Conservation (phyloP, 1,140 invertebrate genomes). For the Ooceraea biroi region DNA sequence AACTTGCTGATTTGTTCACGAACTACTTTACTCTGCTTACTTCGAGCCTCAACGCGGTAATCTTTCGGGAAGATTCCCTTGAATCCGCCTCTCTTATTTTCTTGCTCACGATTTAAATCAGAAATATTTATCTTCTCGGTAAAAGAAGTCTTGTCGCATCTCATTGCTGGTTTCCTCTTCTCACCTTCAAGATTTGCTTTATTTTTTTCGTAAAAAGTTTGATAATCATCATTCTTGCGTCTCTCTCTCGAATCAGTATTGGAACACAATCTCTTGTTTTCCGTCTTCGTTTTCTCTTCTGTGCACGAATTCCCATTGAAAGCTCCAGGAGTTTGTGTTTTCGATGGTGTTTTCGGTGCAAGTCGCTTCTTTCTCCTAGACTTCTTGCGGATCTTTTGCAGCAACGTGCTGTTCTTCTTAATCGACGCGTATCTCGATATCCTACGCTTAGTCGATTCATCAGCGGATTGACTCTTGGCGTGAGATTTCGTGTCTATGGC, state of each 20-base stretch:
- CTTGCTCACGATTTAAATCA: not conserved
- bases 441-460: slow-evolving; percentile 15
- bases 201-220: not conserved
- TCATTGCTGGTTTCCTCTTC: not conserved
- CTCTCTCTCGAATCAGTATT: not conserved
- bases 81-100: slow-evolving; percentile 4
- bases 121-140: not conserved
- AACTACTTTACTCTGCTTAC: not conserved
- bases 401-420: slow-evolving; percentile 53
- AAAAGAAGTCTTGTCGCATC: not conserved
- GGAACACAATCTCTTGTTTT: not conserved
- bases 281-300: not conserved
- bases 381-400: slow-evolving; percentile 69
- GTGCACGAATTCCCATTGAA: not conserved
- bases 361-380: slow-evolving; percentile 65
- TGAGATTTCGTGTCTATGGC: not conserved
- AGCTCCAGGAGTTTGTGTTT: not conserved
- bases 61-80: not conserved
- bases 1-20: slow-evolving; percentile 2
- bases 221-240: not conserved
- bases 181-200: not conserved
- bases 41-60: not conserved
- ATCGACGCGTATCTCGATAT: slow-evolving; percentile 15
- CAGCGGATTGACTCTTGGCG: not conserved
- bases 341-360: slow-evolving; percentile 58